Evolutionary conservation across 2,888 invertebrate genomes (phyloP), one percentile per base, ranked within the genome.

Genomic region (Branchipolynoe longqiensis): DNA sequence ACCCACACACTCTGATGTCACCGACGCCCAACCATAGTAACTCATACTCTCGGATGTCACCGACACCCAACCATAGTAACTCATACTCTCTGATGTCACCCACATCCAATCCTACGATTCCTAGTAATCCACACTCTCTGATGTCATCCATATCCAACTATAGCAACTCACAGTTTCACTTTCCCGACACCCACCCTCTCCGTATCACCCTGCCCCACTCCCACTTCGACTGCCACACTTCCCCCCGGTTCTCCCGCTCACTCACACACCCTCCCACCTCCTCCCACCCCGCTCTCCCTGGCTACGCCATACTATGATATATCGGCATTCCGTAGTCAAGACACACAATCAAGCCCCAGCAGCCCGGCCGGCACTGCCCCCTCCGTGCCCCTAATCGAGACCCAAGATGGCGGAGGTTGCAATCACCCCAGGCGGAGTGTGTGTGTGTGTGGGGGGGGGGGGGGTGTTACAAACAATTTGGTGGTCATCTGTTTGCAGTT

Each of bases 341-440:
- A 41, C 78, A 78, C n/a, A 48, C 78, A 78, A 78, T 78, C 78
- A 78, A 8, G 31, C 4, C 78, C 25, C n/a, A 41, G 25, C 25
- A 78, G 78, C 8, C 54, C 78, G 78, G 78, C 41, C 78, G 22
- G 3, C 25, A 25, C 48, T 28, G 48, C 18, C 48, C 28, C 12
- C n/a, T 12, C 48, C 78, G 22, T 3, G 6, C 25, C 62, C 18
- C 78, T 78, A 78, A 78, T 78, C 48, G 78, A 78, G 48, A 48
- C 41, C 54, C 25, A 78, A 78, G 78, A 78, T 78, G 78, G 78
- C 78, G 25, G 18, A 28, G 78, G 78, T 78, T 78, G 48, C n/a
- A n/a, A n/a, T n/a, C n/a, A n/a, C n/a, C n/a, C n/a, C n/a, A n/a
- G n/a, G n/a, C n/a, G n/a, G n/a, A n/a, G n/a, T n/a, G n/a, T n/a